Evolutionary conservation across 2,888 invertebrate species (phyloP), one percentile per base, ranked within the genome.

Genomic region (Schrankia costaestrigalis): DNA sequence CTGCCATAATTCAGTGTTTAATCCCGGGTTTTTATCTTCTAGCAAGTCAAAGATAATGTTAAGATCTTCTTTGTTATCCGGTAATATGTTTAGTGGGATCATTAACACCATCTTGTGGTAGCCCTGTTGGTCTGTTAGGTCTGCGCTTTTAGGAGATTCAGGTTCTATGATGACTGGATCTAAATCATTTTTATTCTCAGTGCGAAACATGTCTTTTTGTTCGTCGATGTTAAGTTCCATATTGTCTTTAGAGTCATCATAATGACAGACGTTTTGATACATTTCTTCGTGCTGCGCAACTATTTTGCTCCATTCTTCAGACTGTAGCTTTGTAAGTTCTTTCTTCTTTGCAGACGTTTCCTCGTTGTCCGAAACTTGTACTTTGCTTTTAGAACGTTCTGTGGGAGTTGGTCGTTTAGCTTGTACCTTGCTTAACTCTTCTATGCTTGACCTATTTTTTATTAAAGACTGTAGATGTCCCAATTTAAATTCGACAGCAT

Each of bases 1-100:
- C 27, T 74, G 64, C 85, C 85, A 85, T 1, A 80, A 18, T 23
- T 83, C 80, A 0, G 83, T 82, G 26, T 83, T 83, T 3, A 86
- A 38, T 0, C 80, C 83, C 0, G 84, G 82, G 19, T 85, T 86
- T 26, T 80, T 79, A 26, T 85, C 80, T 57, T 84, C 80, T 0
- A 86, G 46, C 1, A 85, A 37, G 44, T 83, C 80, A 10, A 86
- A 76, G 1, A 86, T 71, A 0, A 84, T 70, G 12, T 70, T 75
- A 29, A 86, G 51, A 31, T 83, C 83, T 0, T 84, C 78, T 19
- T 71, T 71, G n/a, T 63, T 68, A 0, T 82, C 77, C 0, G 81
- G 81, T 1, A 82, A 37, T 21, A 85, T 75, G 3, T 60, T 63
- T 0, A 54, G 7, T 0, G 85, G 85, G 5, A 84, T 66, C 45